Base-by-base conservation (phyloP, 2,888 invertebrate species). In the Oscheius sp. region DNA sequence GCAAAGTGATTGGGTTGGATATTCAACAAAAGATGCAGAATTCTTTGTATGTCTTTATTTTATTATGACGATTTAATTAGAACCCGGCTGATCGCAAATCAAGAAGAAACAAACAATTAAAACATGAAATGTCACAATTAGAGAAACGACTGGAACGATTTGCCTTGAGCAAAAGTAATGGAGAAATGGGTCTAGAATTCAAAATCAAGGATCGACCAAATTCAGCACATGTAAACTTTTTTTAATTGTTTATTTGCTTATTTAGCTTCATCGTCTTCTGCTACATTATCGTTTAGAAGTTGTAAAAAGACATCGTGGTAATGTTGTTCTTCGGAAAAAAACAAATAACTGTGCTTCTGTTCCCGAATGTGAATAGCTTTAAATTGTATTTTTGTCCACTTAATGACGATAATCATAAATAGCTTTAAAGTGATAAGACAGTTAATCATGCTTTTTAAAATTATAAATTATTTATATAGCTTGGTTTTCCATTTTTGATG, bases 1-100 rank as follows among this genome's bases (percentile, higher is more conserved):
- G 63, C 82, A 54, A 33, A 80, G 80, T 32, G 82, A 82, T 63
- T 82, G 82, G 82, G 77, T 78, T 36, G 81, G 75, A 32, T 76
- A 78, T 26, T 65, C 70, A 9, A 68, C 63, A 6, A 59, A 2
- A 30, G 70, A 66, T 17, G 24, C 6, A 2, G 67, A 57, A 2
- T 9, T 17, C n/a, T 56, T 64, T 41, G 68, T 68, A 20, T 33
- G 64, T 47, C 30, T 3, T 8, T 32, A 47, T 65, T 1, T 28
- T 17, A 28, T 30, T 1, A 41, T 22, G 1, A 61, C 22, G 2
- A 12, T 20, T 20, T n/a, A 30, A 49, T 22, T 33, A 68, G 68
- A 64, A 68, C 24, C 63, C 63, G 6, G 32, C 54, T 14, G 63
- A 64, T 56, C 54, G 45, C 2, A 28, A 38, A 17, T 26, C 54